Evolutionary conservation across 2,888 invertebrate genomes (phyloP).

Genomic region (Sarcophaga caerulescens): DNA sequence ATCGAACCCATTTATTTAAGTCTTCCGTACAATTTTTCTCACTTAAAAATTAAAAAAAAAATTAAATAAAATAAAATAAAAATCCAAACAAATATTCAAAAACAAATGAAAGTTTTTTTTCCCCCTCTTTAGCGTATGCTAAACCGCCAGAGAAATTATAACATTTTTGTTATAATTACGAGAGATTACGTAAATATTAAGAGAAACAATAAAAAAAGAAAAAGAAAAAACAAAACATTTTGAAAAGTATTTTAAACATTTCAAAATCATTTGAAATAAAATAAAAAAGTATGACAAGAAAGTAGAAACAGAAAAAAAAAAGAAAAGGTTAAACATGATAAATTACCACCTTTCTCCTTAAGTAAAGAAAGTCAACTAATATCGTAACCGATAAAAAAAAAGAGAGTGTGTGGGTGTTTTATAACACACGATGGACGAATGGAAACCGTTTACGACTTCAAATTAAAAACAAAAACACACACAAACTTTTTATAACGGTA

Average conservation of each 20-base stretch:
- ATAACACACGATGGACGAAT: background rate
- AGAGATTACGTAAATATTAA: conserved; percentile 52
- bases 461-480: too few species aligned
- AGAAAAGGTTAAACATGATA: conserved; percentile 48
- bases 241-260: background rate
- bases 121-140: background rate
- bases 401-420: conserved; percentile 16
- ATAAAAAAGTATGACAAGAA: background rate
- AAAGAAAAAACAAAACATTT: too few species aligned
- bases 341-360: conserved; percentile 58
- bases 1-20: background rate
- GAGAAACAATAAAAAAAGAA: too few species aligned
- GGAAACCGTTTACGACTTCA: too few species aligned
- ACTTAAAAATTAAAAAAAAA: background rate
- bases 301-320: too few species aligned
- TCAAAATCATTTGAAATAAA: conserved; percentile 35
- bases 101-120: conserved; percentile 55
- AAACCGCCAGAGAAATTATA: conserved; percentile 33
- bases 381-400: background rate
- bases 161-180: conserved; percentile 45
- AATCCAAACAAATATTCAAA: background rate
- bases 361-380: conserved; percentile 42
- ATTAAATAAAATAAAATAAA: too few species aligned
- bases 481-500: too few species aligned
- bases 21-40: background rate